Base-by-base conservation (phyloP, 2,888 invertebrate genomes). In the Drosophila phalerata region DNA sequence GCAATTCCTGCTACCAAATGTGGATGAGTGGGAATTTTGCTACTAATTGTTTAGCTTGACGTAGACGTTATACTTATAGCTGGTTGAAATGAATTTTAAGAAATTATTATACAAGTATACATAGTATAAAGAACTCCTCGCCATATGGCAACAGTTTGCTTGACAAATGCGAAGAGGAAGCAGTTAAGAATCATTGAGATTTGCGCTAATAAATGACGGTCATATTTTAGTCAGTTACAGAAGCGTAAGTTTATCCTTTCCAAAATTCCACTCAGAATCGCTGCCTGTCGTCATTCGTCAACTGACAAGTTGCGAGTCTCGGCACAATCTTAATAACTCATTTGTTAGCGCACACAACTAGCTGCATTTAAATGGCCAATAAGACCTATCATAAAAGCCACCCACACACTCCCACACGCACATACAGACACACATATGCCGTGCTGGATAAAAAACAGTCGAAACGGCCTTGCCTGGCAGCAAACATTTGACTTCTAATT, bases 401-500 rank as follows among this genome's bases (percentile, higher is more conserved):
- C 45, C 28, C 64, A 38, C 38, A 22, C 57, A 34, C 62, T 42
- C 22, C 4, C 22, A 0, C 22, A 22, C 22, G 22, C 22, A 22
- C 22, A 22, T 32, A 49, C 53, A 47, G 28, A 68, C 17, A 37
- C 57, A 52, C 88, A 84, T 85, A 81, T 79, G 88, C 56, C 69
- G 51, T 38, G 49, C 40, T 55, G 75, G 56, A 56, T 85, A 85
- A 78, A 88, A 81, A 86, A 89, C 56, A 66, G 69, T 63, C 34
- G 49, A 25, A 75, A 73, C 64, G 82, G 48, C 82, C 79, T 81
- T 85, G 82, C 75, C 73, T 49, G 64, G 65, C 64, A 73, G 89
- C 89, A 85, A 79, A 79, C 84, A 81, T 82, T 84, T 79, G 88
- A 85, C 88, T 89, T 89, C 86, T 85, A 85, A 85, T 85, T 85